Evolutionary conservation across 2,888 invertebrate genomes (phyloP), one percentile per base, ranked within the genome.

Genomic region (Oxystoma pomonae): DNA sequence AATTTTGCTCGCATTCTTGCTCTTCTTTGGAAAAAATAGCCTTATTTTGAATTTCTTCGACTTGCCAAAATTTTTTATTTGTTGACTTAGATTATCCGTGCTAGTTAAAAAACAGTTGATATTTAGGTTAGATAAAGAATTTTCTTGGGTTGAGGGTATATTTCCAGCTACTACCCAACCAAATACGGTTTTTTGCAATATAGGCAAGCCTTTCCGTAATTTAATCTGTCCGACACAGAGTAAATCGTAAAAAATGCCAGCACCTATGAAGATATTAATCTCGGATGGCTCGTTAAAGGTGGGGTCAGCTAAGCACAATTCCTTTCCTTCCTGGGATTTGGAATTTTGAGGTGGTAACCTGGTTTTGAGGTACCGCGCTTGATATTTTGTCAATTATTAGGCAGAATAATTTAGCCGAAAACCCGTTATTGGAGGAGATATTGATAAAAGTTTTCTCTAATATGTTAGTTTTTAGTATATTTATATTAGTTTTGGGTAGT

Each of bases 171-270:
- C 17, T 9, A 53, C 53, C 53, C 53, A 53, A 9, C 53, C 53
- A 19, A 53, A 53, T 5, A 5, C 7, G n/a, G 53, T 53, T 53
- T 53, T 16, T 53, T 53, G 53, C 16, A 53, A 16, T 3, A 53
- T 53, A 53, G 59, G 52, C 5, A 18, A 12, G 18, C 18, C 18
- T 18, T 9, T n/a, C 5, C 51, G 53, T 16, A 59, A 53, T 3
- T 52, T 56, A 59, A 59, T 56, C 18, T 59, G 59, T 3, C 59
- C 59, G 7, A 59, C 51, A 16, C 55, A 59, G 5, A 59, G 16
- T 12, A 55, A 56, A 17, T 20, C 16, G 5, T 20, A 59, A 59
- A 59, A 59, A 19, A 59, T 2, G 16, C 55, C 53, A n/a, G 53
- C 53, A 5, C 59, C 59, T 9, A 59, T 59, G 2, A 59, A 20